Base-by-base conservation (phyloP, 2,113 vertebrate genomes). In the Pterocles orientalis region DNA sequence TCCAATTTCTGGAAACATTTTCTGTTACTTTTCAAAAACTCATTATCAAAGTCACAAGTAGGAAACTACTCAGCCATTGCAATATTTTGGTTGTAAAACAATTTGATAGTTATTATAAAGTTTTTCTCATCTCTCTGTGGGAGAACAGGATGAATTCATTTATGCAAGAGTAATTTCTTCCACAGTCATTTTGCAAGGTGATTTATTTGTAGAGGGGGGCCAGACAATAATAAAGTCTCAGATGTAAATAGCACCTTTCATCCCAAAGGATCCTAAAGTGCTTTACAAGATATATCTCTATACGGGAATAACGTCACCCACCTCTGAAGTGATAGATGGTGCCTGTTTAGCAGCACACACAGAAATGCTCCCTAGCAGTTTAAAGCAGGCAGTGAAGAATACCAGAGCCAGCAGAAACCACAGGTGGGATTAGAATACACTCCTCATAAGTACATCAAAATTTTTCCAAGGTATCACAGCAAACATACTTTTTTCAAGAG, bases 21-120 rank as follows among this genome's bases (percentile, higher is more conserved):
- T 92, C 91, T 39, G 80, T 97, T 89, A 90, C 94, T 97, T 97
- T 96, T 96, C 92, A 94, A 96, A 97, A 97, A 95, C 87, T 97
- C 93, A 97, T 97, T 97, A 97, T 92, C 95, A 90, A 86, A 91
- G 93, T 80, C 95, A 69, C 83, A 92, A 95, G 84, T 36, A 95
- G 78, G 85, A 86, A 95, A 66, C 94, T 82, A 93, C 78, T 95
- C 92, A 79, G 91, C 83, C 78, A 43, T 64, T 57, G 94, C 75
- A 88, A 90, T 92, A 95, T 95, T 97, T 96, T 93, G 88, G 93
- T 93, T 95, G 94, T 95, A 96, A 97, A 92, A 90, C 96, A 97
- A 97, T 95, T 94, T 94, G 82, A 92, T 95, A 75, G 93, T 96
- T 96, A 96, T 97, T 93, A 91, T 85, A 72, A 95, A 96, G 90